phyloP scores from a whole-genome alignment of 2,888 invertebrate species.

The Celastrina argiolus region DNA sequence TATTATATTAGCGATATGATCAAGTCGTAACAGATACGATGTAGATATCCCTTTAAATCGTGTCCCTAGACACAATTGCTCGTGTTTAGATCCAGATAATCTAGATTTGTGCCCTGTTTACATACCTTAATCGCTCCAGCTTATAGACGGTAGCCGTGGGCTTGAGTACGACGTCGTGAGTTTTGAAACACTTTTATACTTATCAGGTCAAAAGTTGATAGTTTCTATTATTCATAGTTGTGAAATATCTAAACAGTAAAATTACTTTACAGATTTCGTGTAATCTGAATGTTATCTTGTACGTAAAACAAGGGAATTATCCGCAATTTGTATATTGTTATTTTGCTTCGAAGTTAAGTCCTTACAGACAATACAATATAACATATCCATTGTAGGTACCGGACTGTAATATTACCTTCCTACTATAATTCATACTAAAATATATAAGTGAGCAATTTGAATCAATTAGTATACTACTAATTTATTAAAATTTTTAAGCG shows the following conservation, averaged over 20 bases:
- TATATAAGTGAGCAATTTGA: no score
- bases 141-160: conserved; percentile 27
- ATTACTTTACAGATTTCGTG: not conserved
- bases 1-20: conserved; percentile 14
- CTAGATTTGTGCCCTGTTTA: conserved; percentile 34
- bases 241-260: not conserved
- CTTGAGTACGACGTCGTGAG: conserved; percentile 22
- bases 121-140: conserved; percentile 29
- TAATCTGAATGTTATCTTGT: not conserved
- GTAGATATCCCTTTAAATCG: conserved; percentile 33
- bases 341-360: not conserved
- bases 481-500: not conserved
- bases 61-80: conserved; percentile 34
- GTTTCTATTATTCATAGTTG: not conserved
- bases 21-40: conserved; percentile 28
- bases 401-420: no score
- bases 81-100: conserved; percentile 35
- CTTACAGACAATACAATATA: not conserved
- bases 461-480: no score
- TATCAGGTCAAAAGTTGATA: conserved; percentile 22
- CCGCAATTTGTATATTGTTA: not conserved
- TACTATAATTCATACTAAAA: no score
- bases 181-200: conserved; percentile 25
- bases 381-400: not conserved
- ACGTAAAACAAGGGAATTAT: not conserved